These are phyloP conservation scores for Anagrus nilaparvatae DNA, from an alignment of 1,140 invertebrate genomes.

Conservation along the genomic window DNA sequence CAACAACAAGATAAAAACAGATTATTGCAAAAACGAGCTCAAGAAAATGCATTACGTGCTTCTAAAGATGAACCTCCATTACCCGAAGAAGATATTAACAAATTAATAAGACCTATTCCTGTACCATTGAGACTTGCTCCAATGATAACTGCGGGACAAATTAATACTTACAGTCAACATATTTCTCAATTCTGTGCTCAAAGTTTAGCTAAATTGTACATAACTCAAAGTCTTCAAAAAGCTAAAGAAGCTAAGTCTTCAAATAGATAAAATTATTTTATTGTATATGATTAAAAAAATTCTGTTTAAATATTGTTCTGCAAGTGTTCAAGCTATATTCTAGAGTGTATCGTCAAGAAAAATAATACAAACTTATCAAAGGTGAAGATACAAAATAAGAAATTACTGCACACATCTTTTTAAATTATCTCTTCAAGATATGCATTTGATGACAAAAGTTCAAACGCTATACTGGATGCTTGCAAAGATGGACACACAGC, in stretches of 20 bases:
- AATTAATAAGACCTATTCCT: constrained; percentile 85
- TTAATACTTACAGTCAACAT: constrained; percentile 87
- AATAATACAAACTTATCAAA: no score
- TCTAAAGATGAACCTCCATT: constrained; percentile 84
- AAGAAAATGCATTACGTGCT: constrained; percentile 81
- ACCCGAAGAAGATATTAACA: constrained; percentile 93
- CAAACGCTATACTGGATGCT: no score
- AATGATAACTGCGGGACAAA: constrained; percentile 90
- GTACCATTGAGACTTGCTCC: constrained; percentile 85
- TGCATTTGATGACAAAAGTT: no score
- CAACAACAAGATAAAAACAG: constrained; percentile 88
- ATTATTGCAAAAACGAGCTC: constrained; percentile 71
- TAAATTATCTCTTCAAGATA: no score
- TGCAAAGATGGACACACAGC: no score
- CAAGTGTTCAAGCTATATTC: no score
- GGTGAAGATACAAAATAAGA: no score
- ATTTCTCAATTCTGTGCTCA: constrained; percentile 94
- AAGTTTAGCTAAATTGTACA: constrained; percentile 90
- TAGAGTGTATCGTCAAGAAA: no score
- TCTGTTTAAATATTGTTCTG: no score
- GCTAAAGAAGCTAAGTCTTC: constrained; percentile 58
- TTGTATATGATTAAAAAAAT: no score
- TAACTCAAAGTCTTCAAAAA: constrained; percentile 83
- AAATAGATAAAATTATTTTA: constrained; percentile 20
- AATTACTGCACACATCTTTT: no score